Evolutionary conservation across 2,888 invertebrate species (phyloP).

Genomic region (Bellardia pandia): DNA sequence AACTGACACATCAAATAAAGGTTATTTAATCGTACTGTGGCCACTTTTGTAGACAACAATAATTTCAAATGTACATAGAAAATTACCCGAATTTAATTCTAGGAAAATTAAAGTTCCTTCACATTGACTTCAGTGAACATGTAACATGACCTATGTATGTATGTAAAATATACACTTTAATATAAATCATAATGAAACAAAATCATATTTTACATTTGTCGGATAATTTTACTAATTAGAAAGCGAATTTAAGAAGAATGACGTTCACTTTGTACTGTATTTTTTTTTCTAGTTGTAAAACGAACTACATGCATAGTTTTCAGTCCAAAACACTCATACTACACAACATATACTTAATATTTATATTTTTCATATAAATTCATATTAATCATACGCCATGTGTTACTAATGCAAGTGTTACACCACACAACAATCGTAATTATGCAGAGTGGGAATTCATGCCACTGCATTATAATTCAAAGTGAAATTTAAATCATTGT

Average conservation of each 20-base stretch:
- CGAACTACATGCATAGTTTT: not conserved
- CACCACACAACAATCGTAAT: too few relatives aligned
- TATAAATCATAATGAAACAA: too few relatives aligned
- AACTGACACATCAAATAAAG: not conserved
- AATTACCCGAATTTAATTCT: too few relatives aligned
- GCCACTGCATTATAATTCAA: too few relatives aligned
- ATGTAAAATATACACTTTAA: too few relatives aligned
- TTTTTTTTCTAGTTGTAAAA: too few relatives aligned
- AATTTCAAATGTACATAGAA: not conserved
- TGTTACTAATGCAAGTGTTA: not conserved
- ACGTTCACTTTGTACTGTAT: too few relatives aligned
- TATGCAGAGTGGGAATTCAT: not conserved
- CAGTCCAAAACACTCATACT: not conserved
- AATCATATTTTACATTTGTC: too few relatives aligned
- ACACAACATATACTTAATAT: constrained; percentile 5
- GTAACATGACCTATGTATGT: too few relatives aligned
- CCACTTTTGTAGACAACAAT: not conserved
- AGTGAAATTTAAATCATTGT: not conserved
- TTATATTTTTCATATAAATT: not conserved
- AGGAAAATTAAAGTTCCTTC: not conserved
- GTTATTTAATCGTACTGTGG: not conserved
- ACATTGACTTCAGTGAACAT: too few relatives aligned
- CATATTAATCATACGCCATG: constrained; percentile 6
- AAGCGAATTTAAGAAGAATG: too few relatives aligned
- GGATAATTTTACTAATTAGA: too few relatives aligned